These are phyloP conservation scores for Gobio occitaniae DNA, from an alignment of 2,797 vertebrate species.

Conservation along the genomic window DNA sequence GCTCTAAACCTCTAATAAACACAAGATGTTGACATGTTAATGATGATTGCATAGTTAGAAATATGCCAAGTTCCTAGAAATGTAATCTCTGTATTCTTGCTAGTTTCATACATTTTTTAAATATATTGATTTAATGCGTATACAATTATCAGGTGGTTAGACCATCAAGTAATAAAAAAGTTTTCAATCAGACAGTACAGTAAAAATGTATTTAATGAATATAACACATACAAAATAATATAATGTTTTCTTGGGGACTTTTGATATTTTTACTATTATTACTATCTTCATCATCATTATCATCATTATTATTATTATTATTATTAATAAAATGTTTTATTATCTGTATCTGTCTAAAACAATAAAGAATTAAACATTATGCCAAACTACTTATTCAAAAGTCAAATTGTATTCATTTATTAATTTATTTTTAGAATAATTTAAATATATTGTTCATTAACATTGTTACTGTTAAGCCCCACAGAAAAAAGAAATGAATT, in stretches of 20 bases:
- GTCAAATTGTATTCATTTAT: neutral
- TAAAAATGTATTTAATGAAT: neutral
- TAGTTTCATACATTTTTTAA: neutral
- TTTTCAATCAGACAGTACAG: neutral
- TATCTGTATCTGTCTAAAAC: neutral
- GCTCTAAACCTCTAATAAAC: constrained; percentile 25
- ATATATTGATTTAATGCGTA: neutral
- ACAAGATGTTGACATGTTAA: neutral
- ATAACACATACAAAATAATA: neutral
- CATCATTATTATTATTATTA: neutral
- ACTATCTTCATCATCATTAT: neutral
- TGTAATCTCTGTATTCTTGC: neutral
- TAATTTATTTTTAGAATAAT: neutral
- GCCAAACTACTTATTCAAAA: neutral
- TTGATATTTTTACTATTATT: neutral
- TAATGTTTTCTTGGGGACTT: neutral
- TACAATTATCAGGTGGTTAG: neutral
- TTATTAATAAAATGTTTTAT: neutral
- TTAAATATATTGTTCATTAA: neutral
- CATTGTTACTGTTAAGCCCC: neutral
- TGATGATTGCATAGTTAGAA: constrained; percentile 2
- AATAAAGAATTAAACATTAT: neutral
- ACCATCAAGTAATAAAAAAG: neutral
- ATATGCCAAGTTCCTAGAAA: neutral
- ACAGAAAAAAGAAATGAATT: neutral